A percentile compares a stretch with the other conserved stretches of the same genome.
Conservation (phyloP, 30 jellyfish, hydroid and myxozoan genomes). For the Turritopsis dohrnii region DNA sequence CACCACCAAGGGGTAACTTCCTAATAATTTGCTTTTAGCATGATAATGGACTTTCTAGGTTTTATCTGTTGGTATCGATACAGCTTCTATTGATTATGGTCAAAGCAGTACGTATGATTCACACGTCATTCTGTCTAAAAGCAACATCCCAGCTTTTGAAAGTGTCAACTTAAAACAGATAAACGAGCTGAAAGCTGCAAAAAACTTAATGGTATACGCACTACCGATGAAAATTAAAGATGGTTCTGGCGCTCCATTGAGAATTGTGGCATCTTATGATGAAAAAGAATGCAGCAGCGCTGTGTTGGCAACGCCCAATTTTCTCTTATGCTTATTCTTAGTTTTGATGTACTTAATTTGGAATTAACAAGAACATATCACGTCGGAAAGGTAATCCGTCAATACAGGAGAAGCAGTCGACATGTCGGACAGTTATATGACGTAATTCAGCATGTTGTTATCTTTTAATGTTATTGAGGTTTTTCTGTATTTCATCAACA, state of each 20-base stretch:
- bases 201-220: constrained; percentile 59
- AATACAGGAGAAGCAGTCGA: too few relatives aligned
- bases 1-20: too few relatives aligned
- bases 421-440: too few relatives aligned
- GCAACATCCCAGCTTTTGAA: constrained; percentile 65
- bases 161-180: constrained; percentile 46
- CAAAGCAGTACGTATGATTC: constrained; percentile 43
- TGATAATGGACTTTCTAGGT: too few relatives aligned
- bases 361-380: too few relatives aligned
- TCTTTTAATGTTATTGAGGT: too few relatives aligned
- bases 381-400: too few relatives aligned
- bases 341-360: neutral
- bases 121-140: constrained; percentile 39
- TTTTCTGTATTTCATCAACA: too few relatives aligned
- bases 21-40: too few relatives aligned
- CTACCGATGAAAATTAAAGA: constrained; percentile 81
- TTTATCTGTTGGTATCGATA: constrained; percentile 81
- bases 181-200: constrained; percentile 36
- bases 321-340: neutral
- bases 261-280: constrained; percentile 53
- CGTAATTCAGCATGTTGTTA: too few relatives aligned
- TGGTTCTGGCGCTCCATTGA: constrained; percentile 88
- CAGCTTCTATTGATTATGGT: constrained; percentile 86
- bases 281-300: neutral
- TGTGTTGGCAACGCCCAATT: neutral